Evolutionary conservation across 1,140 invertebrate genomes (phyloP).

Genomic region (Drosophila nannoptera): DNA sequence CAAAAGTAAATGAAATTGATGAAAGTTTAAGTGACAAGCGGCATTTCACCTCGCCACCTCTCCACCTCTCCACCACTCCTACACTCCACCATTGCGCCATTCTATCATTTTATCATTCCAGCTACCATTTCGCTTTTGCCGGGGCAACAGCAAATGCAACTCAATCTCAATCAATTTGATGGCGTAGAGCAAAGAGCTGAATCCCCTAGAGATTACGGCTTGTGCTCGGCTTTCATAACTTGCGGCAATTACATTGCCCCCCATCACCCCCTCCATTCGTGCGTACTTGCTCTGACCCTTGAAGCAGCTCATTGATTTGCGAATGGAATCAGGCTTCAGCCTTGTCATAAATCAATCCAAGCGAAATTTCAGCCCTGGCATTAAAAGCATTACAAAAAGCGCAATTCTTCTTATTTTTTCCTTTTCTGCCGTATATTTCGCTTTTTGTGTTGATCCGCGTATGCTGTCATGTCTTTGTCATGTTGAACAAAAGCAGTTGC

Average conservation of each 20-base stretch:
- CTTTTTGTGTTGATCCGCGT: conserved; percentile 14
- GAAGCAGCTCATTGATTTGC: conserved; percentile 64
- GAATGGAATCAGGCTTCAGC: conserved; percentile 16
- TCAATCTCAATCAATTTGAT: conserved; percentile 65
- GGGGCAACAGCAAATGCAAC: conserved; percentile 15
- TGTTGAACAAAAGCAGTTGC: conserved; percentile 70
- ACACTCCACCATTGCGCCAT: conserved; percentile 26
- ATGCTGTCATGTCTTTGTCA: conserved; percentile 74
- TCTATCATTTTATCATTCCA: conserved; percentile 17
- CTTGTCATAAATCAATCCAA: conserved; percentile 69
- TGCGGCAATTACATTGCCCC: conserved; percentile 29
- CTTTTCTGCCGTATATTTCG: too few species aligned
- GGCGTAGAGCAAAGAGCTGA: neutral
- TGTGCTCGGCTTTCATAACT: conserved; percentile 35
- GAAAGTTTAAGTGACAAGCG: conserved; percentile 60
- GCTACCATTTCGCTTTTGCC: conserved; percentile 45
- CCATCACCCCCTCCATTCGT: neutral
- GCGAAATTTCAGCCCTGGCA: conserved; percentile 59
- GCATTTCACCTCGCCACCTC: conserved; percentile 21
- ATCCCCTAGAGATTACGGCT: conserved; percentile 30
- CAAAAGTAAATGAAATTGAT: conserved; percentile 68
- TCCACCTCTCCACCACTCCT: too few species aligned
- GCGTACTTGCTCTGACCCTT: conserved; percentile 39
- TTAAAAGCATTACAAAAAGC: conserved; percentile 73
- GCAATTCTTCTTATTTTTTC: conserved; percentile 33